Base-by-base conservation (phyloP, 2,888 invertebrate genomes). In the Chymomyza fuscimana region DNA sequence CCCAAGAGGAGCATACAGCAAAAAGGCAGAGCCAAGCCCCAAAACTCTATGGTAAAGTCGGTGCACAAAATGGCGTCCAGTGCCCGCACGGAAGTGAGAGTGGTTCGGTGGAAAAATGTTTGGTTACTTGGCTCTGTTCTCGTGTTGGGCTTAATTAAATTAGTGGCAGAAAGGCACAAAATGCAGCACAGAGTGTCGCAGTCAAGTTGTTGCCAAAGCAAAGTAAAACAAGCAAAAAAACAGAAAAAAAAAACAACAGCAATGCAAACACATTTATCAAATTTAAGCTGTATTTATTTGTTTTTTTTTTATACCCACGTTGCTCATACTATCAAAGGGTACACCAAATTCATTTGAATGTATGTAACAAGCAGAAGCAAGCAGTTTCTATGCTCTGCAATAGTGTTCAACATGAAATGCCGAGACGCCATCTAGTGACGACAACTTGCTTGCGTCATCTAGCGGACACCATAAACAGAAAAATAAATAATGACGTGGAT, bases 91-190 rank as follows among this genome's bases (percentile, higher is more conserved):
- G 56, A 54, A 65, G 19, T 50, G 51, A n/a, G 59, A 36, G 29
- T 59, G 15, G 25, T 22, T 51, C 56, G 72, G 60, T 69, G 58
- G 29, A 29, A 63, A 16, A 54, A 52, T 22, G 54, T 67, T 76
- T 70, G 56, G 67, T 65, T 67, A 73, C 51, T 60, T 63, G 51
- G 51, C 50, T 25, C 12, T 46, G 46, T 54, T 56, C 64, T 67
- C 40, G 22, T 69, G 69, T 51, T 63, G 62, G 56, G 56, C 69
- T 69, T 72, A 84, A 87, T 85, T 83, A 72, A 85, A 87, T 87
- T 82, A 82, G 78, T 46, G 63, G 66, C 72, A 54, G 52, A 29
- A 4, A 36, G 40, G 40, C 40, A n/a, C 12, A 69, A 50, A 73
- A 61, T 56, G 36, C 76, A 65, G 76, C 74, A 75, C 19, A 10